phyloP scores from a whole-genome alignment of 2,113 vertebrate species.

The Prunella himalayana region DNA sequence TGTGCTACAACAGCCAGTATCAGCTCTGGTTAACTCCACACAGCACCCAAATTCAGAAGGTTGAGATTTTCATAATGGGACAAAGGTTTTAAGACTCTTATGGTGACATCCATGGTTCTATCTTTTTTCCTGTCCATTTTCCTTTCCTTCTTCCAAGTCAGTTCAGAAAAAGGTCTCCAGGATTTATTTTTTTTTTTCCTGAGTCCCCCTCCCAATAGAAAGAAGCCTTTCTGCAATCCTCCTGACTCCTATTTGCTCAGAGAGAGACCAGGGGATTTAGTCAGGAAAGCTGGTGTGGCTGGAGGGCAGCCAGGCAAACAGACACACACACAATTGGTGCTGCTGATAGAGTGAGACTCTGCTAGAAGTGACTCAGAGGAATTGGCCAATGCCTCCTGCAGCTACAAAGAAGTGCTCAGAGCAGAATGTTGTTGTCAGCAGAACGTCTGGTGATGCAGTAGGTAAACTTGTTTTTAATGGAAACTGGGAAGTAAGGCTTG shows the following conservation, averaged over 20 bases:
- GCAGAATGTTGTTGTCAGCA: conserved; percentile 27
- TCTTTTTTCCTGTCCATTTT: not conserved
- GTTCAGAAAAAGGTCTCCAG: not conserved
- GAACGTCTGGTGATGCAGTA: conserved; percentile 1
- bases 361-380: conserved; percentile 31
- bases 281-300: not conserved
- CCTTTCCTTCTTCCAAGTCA: not conserved
- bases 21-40: not conserved
- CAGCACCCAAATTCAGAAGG: not conserved
- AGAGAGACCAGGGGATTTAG: not conserved
- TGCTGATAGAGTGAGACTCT: not conserved
- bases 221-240: not conserved
- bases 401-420: not conserved
- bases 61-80: not conserved
- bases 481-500: not conserved
- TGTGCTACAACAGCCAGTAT: not conserved
- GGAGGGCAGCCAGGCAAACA: conserved; percentile 26
- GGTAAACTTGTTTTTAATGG: conserved; percentile 33
- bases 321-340: not conserved
- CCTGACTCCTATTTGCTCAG: not conserved
- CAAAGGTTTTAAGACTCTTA: not conserved
- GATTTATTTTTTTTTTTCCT: not conserved
- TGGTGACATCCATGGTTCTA: not conserved
- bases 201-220: not conserved
- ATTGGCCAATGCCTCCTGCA: not conserved